phyloP scores from a whole-genome alignment of 2,888 invertebrate species.

The Onthophagus sagittarius region DNA sequence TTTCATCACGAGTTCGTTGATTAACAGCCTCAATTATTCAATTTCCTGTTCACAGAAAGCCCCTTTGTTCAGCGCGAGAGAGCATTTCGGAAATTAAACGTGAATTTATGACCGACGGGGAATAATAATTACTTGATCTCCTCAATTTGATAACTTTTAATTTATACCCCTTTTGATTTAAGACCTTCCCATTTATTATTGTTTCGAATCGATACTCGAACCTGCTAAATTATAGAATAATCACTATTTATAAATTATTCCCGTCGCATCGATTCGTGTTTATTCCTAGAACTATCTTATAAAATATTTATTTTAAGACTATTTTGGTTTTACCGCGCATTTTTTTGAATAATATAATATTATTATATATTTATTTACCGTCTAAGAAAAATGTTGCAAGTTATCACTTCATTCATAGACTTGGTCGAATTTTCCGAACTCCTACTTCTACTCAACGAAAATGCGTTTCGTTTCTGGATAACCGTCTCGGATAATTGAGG shows the following conservation, averaged over 20 bases:
- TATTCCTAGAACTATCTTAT: too few species aligned
- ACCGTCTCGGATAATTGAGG: slow-evolving; percentile 59
- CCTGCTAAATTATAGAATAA: too few species aligned
- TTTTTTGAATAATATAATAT: too few species aligned
- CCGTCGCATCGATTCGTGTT: too few species aligned
- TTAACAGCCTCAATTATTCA: neutral
- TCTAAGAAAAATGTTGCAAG: too few species aligned
- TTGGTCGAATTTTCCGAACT: slow-evolving; percentile 55
- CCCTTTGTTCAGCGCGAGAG: neutral
- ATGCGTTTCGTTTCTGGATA: slow-evolving; percentile 57
- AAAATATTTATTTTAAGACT: too few species aligned
- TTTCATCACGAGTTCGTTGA: neutral
- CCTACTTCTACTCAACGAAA: slow-evolving; percentile 56
- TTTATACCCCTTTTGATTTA: slow-evolving; percentile 22
- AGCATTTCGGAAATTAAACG: neutral
- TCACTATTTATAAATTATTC: too few species aligned
- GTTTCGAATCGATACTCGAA: too few species aligned
- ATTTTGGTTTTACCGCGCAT: too few species aligned
- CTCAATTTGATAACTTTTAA: slow-evolving; percentile 21
- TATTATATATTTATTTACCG: too few species aligned
- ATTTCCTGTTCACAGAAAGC: neutral
- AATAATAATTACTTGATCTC: neutral
- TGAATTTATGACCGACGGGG: neutral
- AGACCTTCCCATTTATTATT: too few species aligned
- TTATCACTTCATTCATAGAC: slow-evolving; percentile 2